Evolutionary conservation across 2,797 vertebrate genomes (phyloP), one percentile per base, ranked within the genome.

Genomic region (Lacerta viridis): DNA sequence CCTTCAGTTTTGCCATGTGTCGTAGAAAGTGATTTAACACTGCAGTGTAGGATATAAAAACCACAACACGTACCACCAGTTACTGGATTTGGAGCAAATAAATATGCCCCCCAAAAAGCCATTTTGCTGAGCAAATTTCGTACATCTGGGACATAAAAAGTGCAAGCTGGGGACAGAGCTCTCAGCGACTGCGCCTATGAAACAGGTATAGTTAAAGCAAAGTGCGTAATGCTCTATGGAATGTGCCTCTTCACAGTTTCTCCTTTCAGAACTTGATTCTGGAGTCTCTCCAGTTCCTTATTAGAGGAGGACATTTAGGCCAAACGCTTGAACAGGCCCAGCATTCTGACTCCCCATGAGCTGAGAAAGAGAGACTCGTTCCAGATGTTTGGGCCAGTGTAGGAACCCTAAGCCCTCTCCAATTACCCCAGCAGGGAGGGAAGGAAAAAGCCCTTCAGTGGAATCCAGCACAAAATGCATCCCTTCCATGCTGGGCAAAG

Each of bases 371-470:
- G 66, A 90, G 84, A 29, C 66, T 59, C 0, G 33, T 84, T 39
- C n/a, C 33, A 41, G 18, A 9, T 39, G 55, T 0, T 59, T 0
- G 69, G 72, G 46, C 71, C 33, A 27, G 2, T 4, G 74, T 1
- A 59, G 83, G 83, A 81, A 88, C 83, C 29, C 23, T 50, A 72
- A 36, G 2, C 75, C 84, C 18, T 81, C 90, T 93, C 88, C 90
- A 74, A 74, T 92, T 88, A 78, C 88, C 33, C 80, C 5, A 17
- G 4, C 41, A 86, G 88, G 33, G 72, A 39, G 72, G 33, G 33
- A 33, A 33, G 18, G n/a, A 92, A 91, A 87, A 83, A 64, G 43
- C n/a, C 59, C 75, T 91, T 93, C 83, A 90, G 89, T 89, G 76
- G 5, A 41, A 79, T 27, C n/a, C 4, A 33, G 61, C 0, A 1